phyloP scores from a whole-genome alignment of 2,113 vertebrate genomes.

The Strix aluco region DNA sequence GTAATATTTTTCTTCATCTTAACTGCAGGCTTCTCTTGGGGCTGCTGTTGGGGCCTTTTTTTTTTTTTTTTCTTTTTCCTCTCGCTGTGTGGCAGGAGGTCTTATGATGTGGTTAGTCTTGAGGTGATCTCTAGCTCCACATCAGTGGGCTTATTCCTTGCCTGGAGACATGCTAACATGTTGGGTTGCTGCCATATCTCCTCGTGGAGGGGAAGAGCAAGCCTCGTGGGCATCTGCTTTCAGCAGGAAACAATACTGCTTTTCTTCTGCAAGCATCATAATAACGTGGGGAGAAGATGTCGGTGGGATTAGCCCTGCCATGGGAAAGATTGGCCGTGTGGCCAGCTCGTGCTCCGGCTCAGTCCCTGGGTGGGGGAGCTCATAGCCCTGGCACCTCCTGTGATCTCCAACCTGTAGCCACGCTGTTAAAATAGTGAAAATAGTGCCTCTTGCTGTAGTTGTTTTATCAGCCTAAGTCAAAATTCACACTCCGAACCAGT shows the following conservation, averaged over 20 bases:
- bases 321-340: background rate
- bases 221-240: background rate
- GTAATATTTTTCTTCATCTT: background rate
- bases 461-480: background rate
- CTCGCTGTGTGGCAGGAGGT: background rate
- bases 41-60: background rate
- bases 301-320: background rate
- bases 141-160: background rate
- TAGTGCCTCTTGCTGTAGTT: background rate
- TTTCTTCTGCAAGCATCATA: background rate
- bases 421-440: background rate
- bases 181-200: background rate
- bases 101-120: background rate
- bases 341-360: background rate
- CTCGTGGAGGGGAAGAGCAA: background rate
- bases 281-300: background rate
- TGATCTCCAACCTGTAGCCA: rapidly evolving
- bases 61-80: background rate
- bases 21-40: background rate
- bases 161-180: background rate
- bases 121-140: background rate
- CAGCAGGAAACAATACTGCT: background rate
- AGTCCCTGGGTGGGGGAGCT: background rate
- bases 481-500: rapidly evolving
- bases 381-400: background rate